Conservation (phyloP, 2,888 invertebrate species). For the Drosophila differens region DNA sequence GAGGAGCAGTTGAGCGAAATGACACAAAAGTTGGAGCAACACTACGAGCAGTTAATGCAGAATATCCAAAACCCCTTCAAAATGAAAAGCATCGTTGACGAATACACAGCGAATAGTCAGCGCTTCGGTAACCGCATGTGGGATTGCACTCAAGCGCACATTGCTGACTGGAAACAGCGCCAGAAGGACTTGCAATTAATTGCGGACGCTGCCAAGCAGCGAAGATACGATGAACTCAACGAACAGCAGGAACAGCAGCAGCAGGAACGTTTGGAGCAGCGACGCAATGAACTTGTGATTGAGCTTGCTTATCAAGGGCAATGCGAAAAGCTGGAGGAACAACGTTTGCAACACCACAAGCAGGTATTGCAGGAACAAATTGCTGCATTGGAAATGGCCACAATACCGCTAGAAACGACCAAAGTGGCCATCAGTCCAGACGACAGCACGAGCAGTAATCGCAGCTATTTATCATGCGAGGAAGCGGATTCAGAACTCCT, state of each 20-base stretch:
- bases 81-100: slow-evolving; percentile 86
- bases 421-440: slow-evolving; percentile 41
- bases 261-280: slow-evolving; percentile 78
- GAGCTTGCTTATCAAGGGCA: slow-evolving; percentile 75
- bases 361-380: slow-evolving; percentile 19
- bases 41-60: slow-evolving; percentile 64
- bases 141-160: slow-evolving; percentile 80
- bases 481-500: slow-evolving; percentile 16
- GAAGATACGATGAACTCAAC: slow-evolving; percentile 73
- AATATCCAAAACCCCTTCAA: slow-evolving; percentile 86
- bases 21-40: slow-evolving; percentile 65
- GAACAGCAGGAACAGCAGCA: slow-evolving; percentile 73
- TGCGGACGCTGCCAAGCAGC: slow-evolving; percentile 70
- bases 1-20: slow-evolving; percentile 79
- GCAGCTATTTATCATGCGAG: slow-evolving; percentile 59
- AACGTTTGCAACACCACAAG: slow-evolving; percentile 71
- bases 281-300: slow-evolving; percentile 71
- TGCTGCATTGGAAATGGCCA: slow-evolving; percentile 19
- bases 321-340: slow-evolving; percentile 73
- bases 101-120: slow-evolving; percentile 86
- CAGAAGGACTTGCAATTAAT: slow-evolving; percentile 62
- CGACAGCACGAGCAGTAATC: slow-evolving; percentile 50
- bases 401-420: not conserved
- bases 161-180: slow-evolving; percentile 79
- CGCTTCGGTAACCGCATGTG: slow-evolving; percentile 87